phyloP scores from a whole-genome alignment of 2,888 invertebrate species.

The Prosopocoilus inquinatus region DNA sequence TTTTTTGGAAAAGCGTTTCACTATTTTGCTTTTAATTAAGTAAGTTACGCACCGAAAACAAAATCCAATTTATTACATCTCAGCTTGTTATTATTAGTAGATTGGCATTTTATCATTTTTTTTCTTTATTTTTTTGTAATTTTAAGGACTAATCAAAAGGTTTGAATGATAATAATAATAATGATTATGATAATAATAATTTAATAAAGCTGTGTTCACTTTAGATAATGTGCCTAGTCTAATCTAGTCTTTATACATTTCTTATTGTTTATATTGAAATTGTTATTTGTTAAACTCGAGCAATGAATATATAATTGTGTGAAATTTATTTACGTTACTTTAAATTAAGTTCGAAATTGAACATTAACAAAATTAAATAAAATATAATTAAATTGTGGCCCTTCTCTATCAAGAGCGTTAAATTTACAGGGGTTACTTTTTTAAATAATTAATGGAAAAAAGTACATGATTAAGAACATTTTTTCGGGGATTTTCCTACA shows the following conservation, averaged over 20 bases:
- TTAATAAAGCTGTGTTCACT: conserved; percentile 12
- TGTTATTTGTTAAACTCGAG: conserved; percentile 1
- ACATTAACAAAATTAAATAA: too few species aligned
- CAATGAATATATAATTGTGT: not conserved
- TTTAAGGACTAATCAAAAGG: too few species aligned
- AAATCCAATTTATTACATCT: not conserved
- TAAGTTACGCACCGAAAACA: not conserved
- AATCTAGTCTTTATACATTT: conserved; percentile 15
- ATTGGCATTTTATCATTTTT: not conserved
- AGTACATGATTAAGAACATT: too few species aligned
- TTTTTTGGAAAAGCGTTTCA: too few species aligned
- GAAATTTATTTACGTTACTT: not conserved
- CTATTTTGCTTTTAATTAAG: too few species aligned
- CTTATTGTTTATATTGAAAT: conserved; percentile 2
- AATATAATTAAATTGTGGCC: too few species aligned
- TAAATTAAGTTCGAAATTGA: too few species aligned
- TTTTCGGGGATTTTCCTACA: too few species aligned
- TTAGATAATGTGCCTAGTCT: conserved; percentile 18
- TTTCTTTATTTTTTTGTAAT: not conserved
- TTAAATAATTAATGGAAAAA: too few species aligned
- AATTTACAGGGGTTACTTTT: too few species aligned
- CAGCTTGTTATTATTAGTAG: not conserved
- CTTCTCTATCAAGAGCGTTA: too few species aligned
- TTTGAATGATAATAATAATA: too few species aligned
- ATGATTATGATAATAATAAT: not conserved